phyloP scores from a whole-genome alignment of 2,888 invertebrate species.

The Melitaea athalia region DNA sequence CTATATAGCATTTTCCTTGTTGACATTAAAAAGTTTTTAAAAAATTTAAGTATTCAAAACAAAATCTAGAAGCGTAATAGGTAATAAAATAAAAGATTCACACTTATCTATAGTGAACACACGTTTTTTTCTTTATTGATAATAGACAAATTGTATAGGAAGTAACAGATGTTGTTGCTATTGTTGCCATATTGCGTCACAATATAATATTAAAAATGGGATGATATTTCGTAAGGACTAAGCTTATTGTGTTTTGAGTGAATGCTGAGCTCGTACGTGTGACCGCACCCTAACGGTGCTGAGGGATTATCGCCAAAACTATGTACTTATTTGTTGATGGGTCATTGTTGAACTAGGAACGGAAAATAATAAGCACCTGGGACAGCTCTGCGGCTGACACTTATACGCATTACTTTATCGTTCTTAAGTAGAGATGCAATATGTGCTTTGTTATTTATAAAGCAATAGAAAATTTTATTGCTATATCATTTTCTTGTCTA shows the following conservation, averaged over 20 bases:
- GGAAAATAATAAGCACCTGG: conserved; percentile 30
- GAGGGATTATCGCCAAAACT: conserved; percentile 57
- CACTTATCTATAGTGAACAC: neutral
- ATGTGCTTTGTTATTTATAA: no score
- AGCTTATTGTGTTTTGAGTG: conserved; percentile 55
- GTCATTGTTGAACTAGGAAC: conserved; percentile 46
- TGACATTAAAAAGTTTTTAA: neutral
- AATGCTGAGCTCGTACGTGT: conserved; percentile 46
- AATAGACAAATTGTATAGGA: conserved; percentile 38
- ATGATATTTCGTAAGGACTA: conserved; percentile 53
- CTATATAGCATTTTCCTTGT: neutral
- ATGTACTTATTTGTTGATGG: conserved; percentile 52
- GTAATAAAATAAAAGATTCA: neutral
- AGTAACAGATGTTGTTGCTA: conserved; percentile 53
- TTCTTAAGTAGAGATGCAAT: no score
- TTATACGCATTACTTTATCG: neutral
- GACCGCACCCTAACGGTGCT: conserved; percentile 47
- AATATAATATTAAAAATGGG: conserved; percentile 57
- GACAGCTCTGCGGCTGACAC: neutral
- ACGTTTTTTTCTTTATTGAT: conserved; percentile 6
- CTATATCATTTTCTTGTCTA: no score
- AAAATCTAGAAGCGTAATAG: neutral
- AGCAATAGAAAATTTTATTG: no score
- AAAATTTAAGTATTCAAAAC: neutral
- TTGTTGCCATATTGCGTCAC: conserved; percentile 42